Percentiles rank a stretch among this genome's conserved stretches.
These are phyloP conservation scores for Falco punctatus DNA, from an alignment of 2,113 vertebrate genomes.

Conservation along the genomic window DNA sequence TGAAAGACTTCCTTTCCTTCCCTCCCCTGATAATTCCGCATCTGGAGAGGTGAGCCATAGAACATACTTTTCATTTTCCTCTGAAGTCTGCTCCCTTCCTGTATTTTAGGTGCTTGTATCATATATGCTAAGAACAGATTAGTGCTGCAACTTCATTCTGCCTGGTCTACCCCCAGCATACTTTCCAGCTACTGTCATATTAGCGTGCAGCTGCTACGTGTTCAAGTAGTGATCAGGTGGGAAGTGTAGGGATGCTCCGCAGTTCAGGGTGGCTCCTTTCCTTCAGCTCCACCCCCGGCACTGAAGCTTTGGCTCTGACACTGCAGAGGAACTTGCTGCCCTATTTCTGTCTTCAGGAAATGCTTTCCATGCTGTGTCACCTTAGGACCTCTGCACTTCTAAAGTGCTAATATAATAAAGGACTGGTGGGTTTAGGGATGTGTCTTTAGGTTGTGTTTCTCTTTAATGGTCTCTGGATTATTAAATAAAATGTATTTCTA, in stretches of 20 bases:
- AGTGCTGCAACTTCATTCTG: background rate
- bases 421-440: background rate
- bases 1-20: background rate
- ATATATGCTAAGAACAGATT: background rate
- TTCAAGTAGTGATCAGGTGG: background rate
- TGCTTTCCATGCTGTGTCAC: background rate
- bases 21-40: background rate
- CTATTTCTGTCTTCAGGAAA: background rate
- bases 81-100: background rate
- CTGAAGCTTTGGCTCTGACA: background rate
- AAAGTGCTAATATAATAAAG: background rate
- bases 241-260: background rate
- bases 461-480: background rate
- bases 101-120: background rate
- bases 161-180: background rate
- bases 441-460: background rate
- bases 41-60: background rate
- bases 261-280: background rate
- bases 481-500: background rate
- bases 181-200: background rate
- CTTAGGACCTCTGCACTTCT: background rate
- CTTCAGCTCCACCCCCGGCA: background rate
- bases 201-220: background rate
- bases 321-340: background rate
- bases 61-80: background rate